Evolutionary conservation across 2,113 vertebrate species (phyloP).

Genomic region (Puffinus mauretanicus): DNA sequence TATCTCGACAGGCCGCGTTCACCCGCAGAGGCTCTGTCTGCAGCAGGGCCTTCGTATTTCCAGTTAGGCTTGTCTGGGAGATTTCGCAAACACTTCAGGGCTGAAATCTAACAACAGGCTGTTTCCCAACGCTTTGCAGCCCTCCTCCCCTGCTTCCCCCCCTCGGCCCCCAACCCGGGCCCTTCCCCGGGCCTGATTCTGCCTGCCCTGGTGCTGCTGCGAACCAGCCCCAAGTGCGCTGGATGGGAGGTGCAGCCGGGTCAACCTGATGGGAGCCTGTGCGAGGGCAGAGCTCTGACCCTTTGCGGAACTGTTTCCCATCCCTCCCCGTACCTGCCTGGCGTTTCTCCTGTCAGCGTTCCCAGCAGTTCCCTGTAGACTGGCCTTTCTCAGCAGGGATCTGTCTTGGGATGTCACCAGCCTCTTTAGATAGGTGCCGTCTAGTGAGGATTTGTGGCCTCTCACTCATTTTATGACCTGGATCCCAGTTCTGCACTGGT

Average conservation of each 20-base stretch:
- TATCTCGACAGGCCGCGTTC: not conserved
- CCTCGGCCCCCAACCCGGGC: not conserved
- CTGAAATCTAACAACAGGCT: slow-evolving; percentile 60
- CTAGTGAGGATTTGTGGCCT: not conserved
- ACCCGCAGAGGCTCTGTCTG: not conserved
- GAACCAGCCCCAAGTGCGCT: not conserved
- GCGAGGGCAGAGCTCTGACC: not conserved
- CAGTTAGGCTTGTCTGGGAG: slow-evolving; percentile 41
- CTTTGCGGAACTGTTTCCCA: not conserved
- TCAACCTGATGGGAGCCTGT: not conserved
- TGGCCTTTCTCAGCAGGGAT: slow-evolving; percentile 21
- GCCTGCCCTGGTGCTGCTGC: not conserved
- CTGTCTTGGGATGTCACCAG: slow-evolving; percentile 18
- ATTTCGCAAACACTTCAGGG: slow-evolving; percentile 58
- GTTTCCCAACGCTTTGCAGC: slow-evolving; percentile 56
- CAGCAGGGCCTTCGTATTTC: not conserved
- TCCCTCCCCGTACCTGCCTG: not conserved
- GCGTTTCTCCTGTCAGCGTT: slow-evolving; percentile 29
- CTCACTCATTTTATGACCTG: not conserved
- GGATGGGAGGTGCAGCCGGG: not conserved
- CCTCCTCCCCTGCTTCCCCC: not conserved
- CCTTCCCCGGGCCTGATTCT: not conserved
- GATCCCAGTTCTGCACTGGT: not conserved
- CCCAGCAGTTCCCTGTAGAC: not conserved
- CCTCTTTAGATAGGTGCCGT: slow-evolving; percentile 5